phyloP scores from a whole-genome alignment of 2,113 vertebrate species.

The Chloroceryle aenea region DNA sequence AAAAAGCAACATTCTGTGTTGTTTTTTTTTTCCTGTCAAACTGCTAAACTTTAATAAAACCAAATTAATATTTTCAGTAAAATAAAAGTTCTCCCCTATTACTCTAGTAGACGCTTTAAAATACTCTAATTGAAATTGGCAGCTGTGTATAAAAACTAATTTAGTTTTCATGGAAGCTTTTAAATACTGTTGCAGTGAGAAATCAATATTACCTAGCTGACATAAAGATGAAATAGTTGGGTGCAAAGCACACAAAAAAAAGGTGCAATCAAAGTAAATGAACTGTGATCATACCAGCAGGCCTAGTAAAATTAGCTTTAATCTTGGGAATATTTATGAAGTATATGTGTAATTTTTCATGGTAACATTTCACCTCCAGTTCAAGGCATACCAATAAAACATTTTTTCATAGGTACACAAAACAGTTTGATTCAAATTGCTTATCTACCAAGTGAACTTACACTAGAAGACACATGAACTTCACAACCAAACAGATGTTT shows the following conservation, averaged over 20 bases:
- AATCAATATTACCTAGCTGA: slow-evolving; percentile 1
- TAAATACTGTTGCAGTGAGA: not conserved
- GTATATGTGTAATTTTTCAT: not conserved
- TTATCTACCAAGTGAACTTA: not conserved
- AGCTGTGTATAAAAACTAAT: not conserved
- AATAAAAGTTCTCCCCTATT: slow-evolving; percentile 2
- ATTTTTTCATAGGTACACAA: not conserved
- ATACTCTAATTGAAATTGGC: not conserved
- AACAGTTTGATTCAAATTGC: not conserved
- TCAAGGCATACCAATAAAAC: not conserved
- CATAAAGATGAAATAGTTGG: not conserved
- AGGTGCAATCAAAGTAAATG: slow-evolving; percentile 12
- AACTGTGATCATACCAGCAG: slow-evolving; percentile 32
- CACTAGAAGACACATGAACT: not conserved
- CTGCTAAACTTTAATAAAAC: slow-evolving; percentile 5
- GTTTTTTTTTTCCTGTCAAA: not conserved
- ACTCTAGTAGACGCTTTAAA: not conserved
- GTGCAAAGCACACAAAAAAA: not conserved
- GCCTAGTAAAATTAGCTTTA: slow-evolving; percentile 14
- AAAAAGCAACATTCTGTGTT: too few relatives aligned
- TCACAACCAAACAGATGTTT: not conserved
- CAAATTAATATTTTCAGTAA: slow-evolving; percentile 20
- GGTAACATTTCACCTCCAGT: not conserved
- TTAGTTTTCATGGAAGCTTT: slow-evolving; percentile 33
- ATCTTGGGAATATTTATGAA: slow-evolving; percentile 35